phyloP scores from a whole-genome alignment of 1,140 invertebrate genomes.

The Odontomachus brunneus region DNA sequence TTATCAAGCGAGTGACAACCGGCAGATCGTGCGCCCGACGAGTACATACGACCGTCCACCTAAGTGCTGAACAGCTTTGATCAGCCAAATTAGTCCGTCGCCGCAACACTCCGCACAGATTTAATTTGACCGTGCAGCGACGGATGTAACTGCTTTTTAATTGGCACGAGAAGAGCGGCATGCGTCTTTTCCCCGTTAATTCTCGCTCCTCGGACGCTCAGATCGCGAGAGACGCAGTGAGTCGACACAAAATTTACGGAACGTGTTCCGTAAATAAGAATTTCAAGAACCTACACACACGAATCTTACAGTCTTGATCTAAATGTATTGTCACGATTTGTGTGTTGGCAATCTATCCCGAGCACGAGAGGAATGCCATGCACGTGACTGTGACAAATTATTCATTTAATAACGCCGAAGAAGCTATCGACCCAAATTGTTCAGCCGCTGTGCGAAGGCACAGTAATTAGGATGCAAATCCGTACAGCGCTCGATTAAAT shows the following conservation, averaged over 20 bases:
- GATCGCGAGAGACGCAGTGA: too few relatives aligned
- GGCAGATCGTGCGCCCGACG: slow-evolving; percentile 5
- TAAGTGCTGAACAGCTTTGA: slow-evolving; percentile 40
- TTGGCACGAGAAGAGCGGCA: slow-evolving; percentile 10
- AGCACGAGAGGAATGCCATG: too few relatives aligned
- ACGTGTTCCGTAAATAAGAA: too few relatives aligned
- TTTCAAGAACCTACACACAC: too few relatives aligned
- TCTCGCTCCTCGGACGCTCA: background rate
- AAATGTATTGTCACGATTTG: too few relatives aligned
- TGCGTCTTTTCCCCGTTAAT: background rate
- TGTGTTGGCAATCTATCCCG: too few relatives aligned
- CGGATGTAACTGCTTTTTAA: slow-evolving; percentile 50
- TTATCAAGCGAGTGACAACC: slow-evolving; percentile 26
- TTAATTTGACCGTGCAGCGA: slow-evolving; percentile 50
- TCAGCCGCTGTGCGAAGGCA: background rate
- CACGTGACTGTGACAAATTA: slow-evolving; percentile 1
- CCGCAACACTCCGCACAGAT: slow-evolving; percentile 30
- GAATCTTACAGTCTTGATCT: too few relatives aligned
- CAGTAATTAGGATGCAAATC: slow-evolving; percentile 23
- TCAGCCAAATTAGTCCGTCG: slow-evolving; percentile 51
- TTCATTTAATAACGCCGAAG: background rate
- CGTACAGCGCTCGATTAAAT: slow-evolving; percentile 3
- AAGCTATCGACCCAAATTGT: slow-evolving; percentile 26
- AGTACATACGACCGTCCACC: slow-evolving; percentile 29
- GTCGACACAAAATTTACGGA: too few relatives aligned